These are phyloP conservation scores for Crematogaster levior DNA, from an alignment of 2,888 invertebrate genomes.

Conservation along the genomic window DNA sequence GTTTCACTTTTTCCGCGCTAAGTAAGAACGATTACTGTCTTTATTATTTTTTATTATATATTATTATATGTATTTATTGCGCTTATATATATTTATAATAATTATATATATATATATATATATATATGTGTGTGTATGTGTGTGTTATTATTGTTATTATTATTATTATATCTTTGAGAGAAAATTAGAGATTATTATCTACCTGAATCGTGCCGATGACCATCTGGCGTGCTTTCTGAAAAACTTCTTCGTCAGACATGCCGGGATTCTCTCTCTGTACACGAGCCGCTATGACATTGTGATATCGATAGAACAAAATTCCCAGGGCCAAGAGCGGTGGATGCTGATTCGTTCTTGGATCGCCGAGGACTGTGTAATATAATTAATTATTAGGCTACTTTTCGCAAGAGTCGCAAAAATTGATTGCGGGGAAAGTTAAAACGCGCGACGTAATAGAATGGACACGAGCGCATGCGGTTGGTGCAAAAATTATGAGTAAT, in stretches of 20 bases:
- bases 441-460: slow-evolving; percentile 9
- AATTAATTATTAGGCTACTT: slow-evolving; percentile 45
- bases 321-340: slow-evolving; percentile 97
- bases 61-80: no score
- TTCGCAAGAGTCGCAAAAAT: slow-evolving; percentile 39
- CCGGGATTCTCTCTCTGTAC: slow-evolving; percentile 92
- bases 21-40: background rate
- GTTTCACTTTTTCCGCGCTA: background rate
- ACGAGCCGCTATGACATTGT: slow-evolving; percentile 95
- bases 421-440: slow-evolving; percentile 43
- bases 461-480: background rate
- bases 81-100: no score
- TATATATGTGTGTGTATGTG: no score
- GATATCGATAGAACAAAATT: slow-evolving; percentile 97
- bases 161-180: background rate
- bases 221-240: slow-evolving; percentile 95
- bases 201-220: slow-evolving; percentile 98
- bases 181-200: slow-evolving; percentile 61
- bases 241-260: slow-evolving; percentile 98
- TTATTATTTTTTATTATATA: background rate
- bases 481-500: slow-evolving; percentile 6
- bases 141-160: no score
- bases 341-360: slow-evolving; percentile 98
- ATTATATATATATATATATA: no score
- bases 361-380: slow-evolving; percentile 92